phyloP scores from a whole-genome alignment of 2,113 vertebrate species.

The Lagopus muta region DNA sequence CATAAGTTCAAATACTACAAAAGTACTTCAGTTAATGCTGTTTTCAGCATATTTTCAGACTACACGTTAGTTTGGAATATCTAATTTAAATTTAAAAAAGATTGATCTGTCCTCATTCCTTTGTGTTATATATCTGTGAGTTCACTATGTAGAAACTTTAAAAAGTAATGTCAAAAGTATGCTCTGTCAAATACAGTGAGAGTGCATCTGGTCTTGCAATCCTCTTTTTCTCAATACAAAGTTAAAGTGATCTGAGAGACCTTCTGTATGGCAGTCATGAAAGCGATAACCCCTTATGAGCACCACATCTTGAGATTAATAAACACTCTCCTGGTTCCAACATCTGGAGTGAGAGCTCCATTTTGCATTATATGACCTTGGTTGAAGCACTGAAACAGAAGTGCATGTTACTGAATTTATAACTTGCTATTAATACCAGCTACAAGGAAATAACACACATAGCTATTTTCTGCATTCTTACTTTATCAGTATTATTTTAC shows the following conservation, averaged over 20 bases:
- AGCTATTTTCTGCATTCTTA: not conserved
- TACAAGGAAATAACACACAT: slow-evolving; percentile 41
- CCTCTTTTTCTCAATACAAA: slow-evolving; percentile 46
- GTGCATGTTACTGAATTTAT: slow-evolving; percentile 62
- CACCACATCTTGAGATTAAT: slow-evolving; percentile 72
- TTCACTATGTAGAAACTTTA: not conserved
- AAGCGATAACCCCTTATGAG: slow-evolving; percentile 44
- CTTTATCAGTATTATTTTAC: slow-evolving; percentile 49
- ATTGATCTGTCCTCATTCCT: not conserved
- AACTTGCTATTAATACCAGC: slow-evolving; percentile 31
- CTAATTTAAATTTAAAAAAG: not conserved
- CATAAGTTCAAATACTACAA: not conserved
- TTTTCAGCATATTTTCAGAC: slow-evolving; percentile 45
- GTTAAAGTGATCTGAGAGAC: slow-evolving; percentile 16
- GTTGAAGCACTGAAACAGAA: not conserved
- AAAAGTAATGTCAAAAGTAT: slow-evolving; percentile 17
- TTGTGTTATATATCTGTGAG: not conserved
- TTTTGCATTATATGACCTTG: slow-evolving; percentile 79
- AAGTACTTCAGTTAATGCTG: not conserved
- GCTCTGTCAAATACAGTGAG: not conserved
- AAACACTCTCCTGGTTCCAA: slow-evolving; percentile 71
- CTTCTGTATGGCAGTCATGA: not conserved
- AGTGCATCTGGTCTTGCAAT: not conserved
- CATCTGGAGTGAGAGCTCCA: slow-evolving; percentile 63
- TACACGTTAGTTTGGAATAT: not conserved